Conservation (phyloP, 2,797 vertebrate genomes). For the Todus mexicanus region DNA sequence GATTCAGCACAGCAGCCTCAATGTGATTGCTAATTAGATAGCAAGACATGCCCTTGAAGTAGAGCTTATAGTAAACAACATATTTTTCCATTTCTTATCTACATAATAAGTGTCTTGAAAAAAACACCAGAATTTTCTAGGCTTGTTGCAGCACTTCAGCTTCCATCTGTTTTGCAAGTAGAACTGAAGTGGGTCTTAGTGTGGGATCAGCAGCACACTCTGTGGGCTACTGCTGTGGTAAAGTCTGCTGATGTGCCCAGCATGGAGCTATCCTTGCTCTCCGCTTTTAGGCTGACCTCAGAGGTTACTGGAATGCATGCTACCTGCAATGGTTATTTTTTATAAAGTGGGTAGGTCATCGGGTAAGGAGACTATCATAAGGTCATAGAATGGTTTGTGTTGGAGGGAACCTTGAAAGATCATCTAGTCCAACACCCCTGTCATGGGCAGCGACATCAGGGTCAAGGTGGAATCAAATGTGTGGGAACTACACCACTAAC, state of each 20-base stretch:
- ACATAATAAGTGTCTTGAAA: neutral
- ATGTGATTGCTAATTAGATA: neutral
- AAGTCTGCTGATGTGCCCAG: neutral
- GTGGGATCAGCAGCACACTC: accelerated
- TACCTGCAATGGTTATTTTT: neutral
- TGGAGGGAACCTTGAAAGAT: neutral
- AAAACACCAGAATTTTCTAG: neutral
- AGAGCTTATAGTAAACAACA: constrained; percentile 4
- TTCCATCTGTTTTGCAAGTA: neutral
- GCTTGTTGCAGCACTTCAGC: neutral
- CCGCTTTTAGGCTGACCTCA: neutral
- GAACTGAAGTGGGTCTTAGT: neutral
- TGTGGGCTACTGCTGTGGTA: neutral
- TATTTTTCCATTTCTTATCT: neutral
- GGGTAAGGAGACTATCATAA: neutral
- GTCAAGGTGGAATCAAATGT: neutral
- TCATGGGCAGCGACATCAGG: neutral
- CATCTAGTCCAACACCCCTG: neutral
- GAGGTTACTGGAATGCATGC: neutral
- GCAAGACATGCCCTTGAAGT: neutral
- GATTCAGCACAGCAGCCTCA: neutral
- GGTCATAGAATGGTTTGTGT: neutral
- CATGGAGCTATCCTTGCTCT: neutral
- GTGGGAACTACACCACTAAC: neutral
- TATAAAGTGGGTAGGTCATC: neutral